A percentile compares a stretch with the other conserved stretches of the same genome.
These are phyloP conservation scores for Margarornis squamiger DNA, from an alignment of 2,797 vertebrate species.

Conservation along the genomic window DNA sequence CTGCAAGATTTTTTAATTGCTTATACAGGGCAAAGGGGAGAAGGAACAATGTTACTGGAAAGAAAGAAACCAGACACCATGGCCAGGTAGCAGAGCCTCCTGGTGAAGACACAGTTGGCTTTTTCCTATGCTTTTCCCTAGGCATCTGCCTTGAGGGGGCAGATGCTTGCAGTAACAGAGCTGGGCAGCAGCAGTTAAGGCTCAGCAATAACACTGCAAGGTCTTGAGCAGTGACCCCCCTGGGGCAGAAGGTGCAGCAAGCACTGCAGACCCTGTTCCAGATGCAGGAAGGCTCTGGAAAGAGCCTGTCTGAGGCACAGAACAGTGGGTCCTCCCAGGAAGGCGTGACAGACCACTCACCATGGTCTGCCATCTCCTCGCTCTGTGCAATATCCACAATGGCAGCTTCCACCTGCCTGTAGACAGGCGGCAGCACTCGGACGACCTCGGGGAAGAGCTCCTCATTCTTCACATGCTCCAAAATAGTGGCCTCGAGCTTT, in stretches of 20 bases:
- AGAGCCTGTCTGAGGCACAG: accelerated
- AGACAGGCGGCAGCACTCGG: slow-evolving; percentile 70
- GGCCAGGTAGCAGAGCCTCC: background rate
- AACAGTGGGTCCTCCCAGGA: background rate
- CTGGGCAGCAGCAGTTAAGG: background rate
- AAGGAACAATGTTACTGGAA: background rate
- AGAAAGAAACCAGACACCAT: accelerated
- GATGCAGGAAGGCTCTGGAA: background rate
- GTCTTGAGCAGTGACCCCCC: background rate
- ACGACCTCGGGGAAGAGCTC: slow-evolving; percentile 67
- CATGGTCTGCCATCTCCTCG: slow-evolving; percentile 67
- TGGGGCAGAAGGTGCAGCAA: background rate
- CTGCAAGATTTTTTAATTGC: background rate
- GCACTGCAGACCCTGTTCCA: background rate
- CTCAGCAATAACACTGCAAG: background rate
- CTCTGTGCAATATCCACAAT: slow-evolving; percentile 46
- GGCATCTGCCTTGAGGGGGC: background rate
- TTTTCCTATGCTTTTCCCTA: background rate
- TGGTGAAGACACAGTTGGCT: background rate
- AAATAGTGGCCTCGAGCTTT: slow-evolving; percentile 53
- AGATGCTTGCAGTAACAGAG: background rate
- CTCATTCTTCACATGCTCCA: slow-evolving; percentile 64
- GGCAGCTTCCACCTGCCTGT: slow-evolving; percentile 72
- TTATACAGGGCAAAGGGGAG: background rate
- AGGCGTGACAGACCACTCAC: slow-evolving; percentile 4